Base-by-base conservation (phyloP, 1,140 invertebrate genomes). In the Venturia canescens region DNA sequence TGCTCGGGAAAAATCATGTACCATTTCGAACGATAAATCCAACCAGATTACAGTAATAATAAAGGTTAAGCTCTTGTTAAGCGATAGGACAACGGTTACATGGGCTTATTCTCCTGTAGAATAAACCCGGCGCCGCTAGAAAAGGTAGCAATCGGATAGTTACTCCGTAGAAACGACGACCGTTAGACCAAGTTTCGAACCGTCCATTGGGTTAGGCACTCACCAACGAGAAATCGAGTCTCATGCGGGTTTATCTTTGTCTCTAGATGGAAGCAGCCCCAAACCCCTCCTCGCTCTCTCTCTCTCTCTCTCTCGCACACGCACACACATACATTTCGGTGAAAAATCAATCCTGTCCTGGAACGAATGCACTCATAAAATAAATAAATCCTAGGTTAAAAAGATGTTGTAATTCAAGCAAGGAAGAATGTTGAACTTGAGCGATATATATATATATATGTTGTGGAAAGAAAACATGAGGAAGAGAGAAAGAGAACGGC, bases 301-400 rank as follows among this genome's bases (percentile, higher is more conserved):
- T 34, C 31, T 7, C 31, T 34, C n/a, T n/a, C n/a, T n/a, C 38
- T 44, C 38, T 44, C 38, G 38, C 6, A 6, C 6, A 15, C 15
- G 38, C 6, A 44, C 38, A 44, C 6, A 44, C 38, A 44, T 6
- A 44, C 6, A 3, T 50, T 18, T 50, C 48, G 48, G 4, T 3
- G 3, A 50, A 18, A 50, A 23, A 16, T 3, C 0, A 53, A 71
- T 53, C 29, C 80, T 70, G 67, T n/a, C n/a, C n/a, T 70, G 63
- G 57, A 63, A 69, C 76, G 50, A 74, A 18, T 31, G 29, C 31
- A 18, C 38, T 15, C 48, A 80, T 81, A 34, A 80, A 78, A 79
- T 74, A 83, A 82, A 85, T 83, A 82, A 79, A 81, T 84, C 69
- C 7, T 1, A n/a, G 44, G 76, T 78, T 67, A 79, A 80, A 86